Conservation (phyloP, 2,888 invertebrate species). For the Leptarthrus brevirostris region DNA sequence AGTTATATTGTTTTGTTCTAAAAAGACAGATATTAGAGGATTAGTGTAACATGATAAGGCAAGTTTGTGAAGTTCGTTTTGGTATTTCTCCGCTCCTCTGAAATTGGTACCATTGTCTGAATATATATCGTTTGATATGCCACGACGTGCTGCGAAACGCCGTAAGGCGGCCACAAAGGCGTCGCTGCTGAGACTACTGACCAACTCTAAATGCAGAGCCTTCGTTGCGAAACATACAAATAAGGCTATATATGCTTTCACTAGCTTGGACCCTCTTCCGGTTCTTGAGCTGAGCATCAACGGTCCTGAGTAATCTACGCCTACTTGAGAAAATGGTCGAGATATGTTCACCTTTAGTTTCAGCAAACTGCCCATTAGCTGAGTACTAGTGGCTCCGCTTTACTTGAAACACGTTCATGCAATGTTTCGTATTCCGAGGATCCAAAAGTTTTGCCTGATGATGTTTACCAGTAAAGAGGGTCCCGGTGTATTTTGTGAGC, state of each 20-base stretch:
- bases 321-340: too few species aligned
- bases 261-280: neutral
- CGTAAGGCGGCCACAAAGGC: too few species aligned
- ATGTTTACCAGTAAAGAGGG: neutral
- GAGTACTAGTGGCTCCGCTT: neutral
- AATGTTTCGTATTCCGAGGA: conserved; percentile 36
- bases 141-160: too few species aligned
- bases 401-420: neutral
- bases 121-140: too few species aligned
- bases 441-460: conserved; percentile 35
- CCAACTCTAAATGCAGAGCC: too few species aligned
- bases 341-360: too few species aligned
- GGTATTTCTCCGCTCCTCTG: too few species aligned
- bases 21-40: neutral
- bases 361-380: neutral
- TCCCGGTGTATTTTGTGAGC: conserved; percentile 9
- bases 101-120: too few species aligned
- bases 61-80: too few species aligned
- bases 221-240: too few species aligned
- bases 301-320: conserved; percentile 50
- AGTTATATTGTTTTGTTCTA: neutral
- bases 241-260: conserved; percentile 12
- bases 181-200: too few species aligned
- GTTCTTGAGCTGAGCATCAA: conserved; percentile 36
- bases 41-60: neutral